phyloP scores from a whole-genome alignment of 2,888 invertebrate genomes.

The Drosophila macrospina region DNA sequence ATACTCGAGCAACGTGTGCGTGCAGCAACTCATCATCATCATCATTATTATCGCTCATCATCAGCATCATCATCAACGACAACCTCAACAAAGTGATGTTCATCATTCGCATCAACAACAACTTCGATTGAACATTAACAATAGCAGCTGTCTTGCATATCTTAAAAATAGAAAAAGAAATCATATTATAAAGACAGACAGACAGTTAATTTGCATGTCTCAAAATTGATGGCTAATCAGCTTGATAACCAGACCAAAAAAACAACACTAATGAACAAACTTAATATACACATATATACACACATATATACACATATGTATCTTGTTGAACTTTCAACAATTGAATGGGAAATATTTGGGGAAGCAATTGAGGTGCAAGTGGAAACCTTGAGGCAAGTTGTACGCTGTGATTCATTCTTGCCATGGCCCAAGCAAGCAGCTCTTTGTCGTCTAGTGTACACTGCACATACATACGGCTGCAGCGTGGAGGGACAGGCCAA shows the following conservation, averaged over 20 bases:
- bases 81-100: too few relatives aligned
- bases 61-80: background rate
- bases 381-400: background rate
- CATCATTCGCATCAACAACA: constrained; percentile 17
- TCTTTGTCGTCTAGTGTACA: constrained; percentile 13
- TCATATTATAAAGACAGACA: constrained; percentile 16
- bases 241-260: constrained; percentile 3
- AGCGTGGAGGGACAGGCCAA: constrained; percentile 12
- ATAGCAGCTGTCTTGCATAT: constrained; percentile 22
- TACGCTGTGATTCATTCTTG: constrained; percentile 4
- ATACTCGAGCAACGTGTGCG: constrained; percentile 5
- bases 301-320: background rate
- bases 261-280: background rate
- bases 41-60: constrained; percentile 18
- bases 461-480: constrained; percentile 12
- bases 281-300: background rate
- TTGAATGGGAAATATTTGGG: background rate
- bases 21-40: constrained; percentile 9
- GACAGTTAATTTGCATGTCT: constrained; percentile 40
- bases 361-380: background rate
- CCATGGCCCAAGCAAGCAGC: background rate
- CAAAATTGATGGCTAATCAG: constrained; percentile 21
- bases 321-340: background rate
- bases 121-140: constrained; percentile 6
- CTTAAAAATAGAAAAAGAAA: constrained; percentile 30